phyloP scores from a whole-genome alignment of 2,797 vertebrate species.

The Anableps anableps region DNA sequence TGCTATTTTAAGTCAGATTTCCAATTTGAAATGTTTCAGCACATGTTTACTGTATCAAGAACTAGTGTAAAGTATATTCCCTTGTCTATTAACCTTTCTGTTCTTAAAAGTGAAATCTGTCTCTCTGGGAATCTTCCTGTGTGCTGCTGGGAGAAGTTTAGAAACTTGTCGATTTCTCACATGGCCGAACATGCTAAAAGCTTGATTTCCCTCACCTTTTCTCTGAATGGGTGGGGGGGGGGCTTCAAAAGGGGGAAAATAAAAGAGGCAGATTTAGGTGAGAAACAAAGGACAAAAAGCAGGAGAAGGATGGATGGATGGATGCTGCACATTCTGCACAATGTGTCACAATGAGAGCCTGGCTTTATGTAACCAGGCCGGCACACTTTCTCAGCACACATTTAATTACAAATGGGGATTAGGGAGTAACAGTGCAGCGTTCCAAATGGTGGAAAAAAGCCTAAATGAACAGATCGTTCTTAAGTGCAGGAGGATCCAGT shows the following conservation, averaged over 20 bases:
- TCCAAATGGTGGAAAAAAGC: slow-evolving; percentile 43
- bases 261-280: slow-evolving; percentile 18
- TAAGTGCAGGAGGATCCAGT: slow-evolving; percentile 57
- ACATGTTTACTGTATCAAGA: neutral
- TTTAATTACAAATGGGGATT: slow-evolving; percentile 82
- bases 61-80: neutral
- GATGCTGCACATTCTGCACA: slow-evolving; percentile 40
- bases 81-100: neutral
- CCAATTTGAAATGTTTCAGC: neutral
- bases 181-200: slow-evolving; percentile 71
- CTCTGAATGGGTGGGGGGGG: slow-evolving; percentile 11
- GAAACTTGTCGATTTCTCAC: slow-evolving; percentile 78
- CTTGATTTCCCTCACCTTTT: slow-evolving; percentile 67
- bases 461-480: slow-evolving; percentile 62
- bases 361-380: slow-evolving; percentile 71
- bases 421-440: slow-evolving; percentile 67
- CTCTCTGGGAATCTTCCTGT: slow-evolving; percentile 49
- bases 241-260: slow-evolving; percentile 11
- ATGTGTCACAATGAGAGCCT: slow-evolving; percentile 49
- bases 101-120: slow-evolving; percentile 30
- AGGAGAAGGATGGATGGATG: slow-evolving; percentile 16
- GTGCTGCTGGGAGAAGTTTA: slow-evolving; percentile 41
- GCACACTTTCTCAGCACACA: slow-evolving; percentile 65
- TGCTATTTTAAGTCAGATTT: neutral
- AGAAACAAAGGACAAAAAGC: slow-evolving; percentile 36